These are phyloP conservation scores for Orussus abietinus DNA, from an alignment of 1,140 invertebrate species.

Conservation along the genomic window DNA sequence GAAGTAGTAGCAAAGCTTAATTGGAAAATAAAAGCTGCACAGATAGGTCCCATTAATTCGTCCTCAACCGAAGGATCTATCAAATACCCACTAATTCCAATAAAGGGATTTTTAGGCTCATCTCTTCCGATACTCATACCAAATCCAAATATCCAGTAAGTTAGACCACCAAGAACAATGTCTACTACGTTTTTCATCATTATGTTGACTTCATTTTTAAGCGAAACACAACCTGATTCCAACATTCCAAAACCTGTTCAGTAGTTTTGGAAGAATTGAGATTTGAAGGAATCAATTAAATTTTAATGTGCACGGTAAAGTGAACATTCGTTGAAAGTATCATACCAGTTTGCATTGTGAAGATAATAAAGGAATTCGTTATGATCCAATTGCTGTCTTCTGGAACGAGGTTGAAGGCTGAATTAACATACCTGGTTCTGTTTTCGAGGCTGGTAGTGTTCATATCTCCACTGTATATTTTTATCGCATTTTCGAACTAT, in stretches of 20 bases:
- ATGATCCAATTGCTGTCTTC: slow-evolving; percentile 93
- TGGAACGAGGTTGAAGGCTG: slow-evolving; percentile 55
- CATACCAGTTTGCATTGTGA: slow-evolving; percentile 94
- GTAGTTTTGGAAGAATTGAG: not conserved
- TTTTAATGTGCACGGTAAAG: not conserved
- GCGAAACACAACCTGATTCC: slow-evolving; percentile 86
- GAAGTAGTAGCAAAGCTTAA: slow-evolving; percentile 87
- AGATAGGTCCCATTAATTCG: slow-evolving; percentile 71
- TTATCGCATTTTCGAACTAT: not conserved
- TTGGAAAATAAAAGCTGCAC: slow-evolving; percentile 82
- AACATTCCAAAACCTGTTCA: slow-evolving; percentile 82
- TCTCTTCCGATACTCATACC: slow-evolving; percentile 83
- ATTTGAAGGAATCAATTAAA: too few relatives aligned
- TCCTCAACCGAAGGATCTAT: slow-evolving; percentile 66
- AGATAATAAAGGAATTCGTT: slow-evolving; percentile 91
- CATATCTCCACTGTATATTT: not conserved
- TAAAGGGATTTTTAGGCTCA: slow-evolving; percentile 66
- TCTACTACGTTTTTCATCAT: slow-evolving; percentile 96
- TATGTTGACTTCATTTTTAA: slow-evolving; percentile 95
- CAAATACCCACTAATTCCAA: slow-evolving; percentile 66
- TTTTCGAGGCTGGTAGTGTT: not conserved
- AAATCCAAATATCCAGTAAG: slow-evolving; percentile 94
- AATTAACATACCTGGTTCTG: slow-evolving; percentile 26
- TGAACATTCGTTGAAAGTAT: slow-evolving; percentile 1
- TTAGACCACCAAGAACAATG: slow-evolving; percentile 85